Conservation (phyloP, 2,797 vertebrate species). For the Gymnopithys bicolor region DNA sequence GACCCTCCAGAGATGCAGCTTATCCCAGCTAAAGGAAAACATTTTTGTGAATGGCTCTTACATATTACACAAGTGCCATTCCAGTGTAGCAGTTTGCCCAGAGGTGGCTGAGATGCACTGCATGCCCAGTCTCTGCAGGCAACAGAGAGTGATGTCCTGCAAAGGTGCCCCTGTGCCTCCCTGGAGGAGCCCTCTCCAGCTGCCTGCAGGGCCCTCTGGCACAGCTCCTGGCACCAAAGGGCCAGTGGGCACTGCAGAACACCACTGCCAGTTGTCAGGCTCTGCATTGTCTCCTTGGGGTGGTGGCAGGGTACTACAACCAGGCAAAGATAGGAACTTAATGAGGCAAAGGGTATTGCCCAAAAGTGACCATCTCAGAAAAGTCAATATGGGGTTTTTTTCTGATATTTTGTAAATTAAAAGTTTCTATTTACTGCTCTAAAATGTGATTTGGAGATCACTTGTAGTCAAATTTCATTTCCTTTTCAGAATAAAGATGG, state of each 20-base stretch:
- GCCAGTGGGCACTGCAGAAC: accelerated
- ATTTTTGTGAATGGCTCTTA: background rate
- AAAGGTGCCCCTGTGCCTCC: accelerated
- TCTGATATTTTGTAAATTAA: background rate
- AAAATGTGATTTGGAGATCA: background rate
- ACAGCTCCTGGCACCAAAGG: background rate
- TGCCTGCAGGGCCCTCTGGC: background rate
- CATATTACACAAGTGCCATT: background rate
- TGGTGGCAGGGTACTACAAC: background rate
- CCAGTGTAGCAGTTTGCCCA: background rate
- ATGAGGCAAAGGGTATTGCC: background rate
- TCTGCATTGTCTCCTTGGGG: background rate
- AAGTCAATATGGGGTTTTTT: background rate
- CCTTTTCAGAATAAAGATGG: background rate
- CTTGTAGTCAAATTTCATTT: background rate
- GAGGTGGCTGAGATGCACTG: background rate
- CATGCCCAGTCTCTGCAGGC: background rate
- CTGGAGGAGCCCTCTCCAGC: background rate
- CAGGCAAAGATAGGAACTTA: background rate
- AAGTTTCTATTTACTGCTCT: background rate
- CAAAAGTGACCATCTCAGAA: background rate
- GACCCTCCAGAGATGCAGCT: background rate
- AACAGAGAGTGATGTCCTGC: too few relatives aligned
- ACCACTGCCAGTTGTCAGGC: background rate
- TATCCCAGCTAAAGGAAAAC: background rate